Percentiles rank a stretch among this genome's conserved stretches.
Conservation (phyloP, 2,888 invertebrate species). For the Sarcophaga rosellei region DNA sequence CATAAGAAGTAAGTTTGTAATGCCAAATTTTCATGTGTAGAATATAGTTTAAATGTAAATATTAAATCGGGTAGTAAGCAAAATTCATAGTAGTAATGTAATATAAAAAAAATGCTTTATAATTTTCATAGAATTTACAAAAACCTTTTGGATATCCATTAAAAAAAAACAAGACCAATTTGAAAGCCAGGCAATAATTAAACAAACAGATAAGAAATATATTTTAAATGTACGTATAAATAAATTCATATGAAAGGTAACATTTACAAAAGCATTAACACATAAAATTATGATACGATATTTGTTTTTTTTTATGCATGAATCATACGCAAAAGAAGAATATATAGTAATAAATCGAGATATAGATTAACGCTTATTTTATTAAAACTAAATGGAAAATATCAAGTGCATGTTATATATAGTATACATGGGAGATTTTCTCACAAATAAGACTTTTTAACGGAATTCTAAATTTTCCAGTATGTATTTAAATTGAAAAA, state of each 20-base stretch:
- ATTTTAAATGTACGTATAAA: background rate
- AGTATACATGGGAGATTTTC: conserved; percentile 36
- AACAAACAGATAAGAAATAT: too few species aligned
- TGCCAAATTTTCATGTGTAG: too few species aligned
- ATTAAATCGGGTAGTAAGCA: too few species aligned
- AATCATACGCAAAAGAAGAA: conserved; percentile 27
- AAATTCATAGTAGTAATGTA: too few species aligned
- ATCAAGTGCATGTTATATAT: conserved; percentile 54
- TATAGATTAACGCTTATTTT: conserved; percentile 5
- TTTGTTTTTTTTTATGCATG: conserved; percentile 25
- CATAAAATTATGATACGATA: conserved; percentile 40
- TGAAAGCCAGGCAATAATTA: conserved; percentile 13
- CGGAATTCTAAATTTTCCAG: conserved; percentile 11
- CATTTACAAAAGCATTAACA: conserved; percentile 64
- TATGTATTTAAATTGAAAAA: conserved; percentile 42
- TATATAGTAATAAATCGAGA: conserved; percentile 18
- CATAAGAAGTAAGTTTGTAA: too few species aligned
- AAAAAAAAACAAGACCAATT: conserved; percentile 29
- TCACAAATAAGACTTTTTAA: conserved; percentile 42
- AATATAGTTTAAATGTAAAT: too few species aligned
- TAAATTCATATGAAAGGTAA: conserved; percentile 40
- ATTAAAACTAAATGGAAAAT: conserved; percentile 8
- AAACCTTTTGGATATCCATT: too few species aligned
- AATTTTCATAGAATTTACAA: too few species aligned
- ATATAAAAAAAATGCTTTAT: too few species aligned